phyloP scores from a whole-genome alignment of 2,888 invertebrate species.

The Falcaria lacertinaria region DNA sequence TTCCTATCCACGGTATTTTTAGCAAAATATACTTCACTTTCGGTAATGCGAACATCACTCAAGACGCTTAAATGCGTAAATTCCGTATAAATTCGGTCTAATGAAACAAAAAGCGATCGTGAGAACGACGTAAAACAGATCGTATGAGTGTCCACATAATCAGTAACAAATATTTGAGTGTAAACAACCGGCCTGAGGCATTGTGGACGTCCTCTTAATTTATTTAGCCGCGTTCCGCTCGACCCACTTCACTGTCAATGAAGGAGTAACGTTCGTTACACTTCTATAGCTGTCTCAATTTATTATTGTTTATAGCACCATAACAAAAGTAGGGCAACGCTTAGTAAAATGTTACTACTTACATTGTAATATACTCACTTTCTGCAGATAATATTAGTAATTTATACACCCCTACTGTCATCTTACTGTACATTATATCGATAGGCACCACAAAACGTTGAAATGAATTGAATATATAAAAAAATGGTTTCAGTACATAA shows the following conservation, averaged over 20 bases:
- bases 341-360: background rate
- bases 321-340: background rate
- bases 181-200: constrained; percentile 13
- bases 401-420: no score
- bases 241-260: constrained; percentile 60
- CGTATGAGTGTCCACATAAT: constrained; percentile 1
- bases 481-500: no score
- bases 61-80: constrained; percentile 2
- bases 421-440: no score
- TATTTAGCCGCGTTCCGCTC: constrained; percentile 58
- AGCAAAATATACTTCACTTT: constrained; percentile 26
- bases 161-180: constrained; percentile 22
- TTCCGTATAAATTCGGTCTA: constrained; percentile 7
- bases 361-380: no score
- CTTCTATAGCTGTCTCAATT: constrained; percentile 43
- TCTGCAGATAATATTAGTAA: no score
- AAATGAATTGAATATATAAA: no score
- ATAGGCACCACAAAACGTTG: no score
- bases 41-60: constrained; percentile 3
- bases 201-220: constrained; percentile 47
- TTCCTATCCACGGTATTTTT: constrained; percentile 45
- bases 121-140: constrained; percentile 1
- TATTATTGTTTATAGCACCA: constrained; percentile 11
- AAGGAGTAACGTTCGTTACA: constrained; percentile 41
- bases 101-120: background rate